phyloP scores from a whole-genome alignment of 1,140 invertebrate genomes.

The Pollicipes pollicipes region DNA sequence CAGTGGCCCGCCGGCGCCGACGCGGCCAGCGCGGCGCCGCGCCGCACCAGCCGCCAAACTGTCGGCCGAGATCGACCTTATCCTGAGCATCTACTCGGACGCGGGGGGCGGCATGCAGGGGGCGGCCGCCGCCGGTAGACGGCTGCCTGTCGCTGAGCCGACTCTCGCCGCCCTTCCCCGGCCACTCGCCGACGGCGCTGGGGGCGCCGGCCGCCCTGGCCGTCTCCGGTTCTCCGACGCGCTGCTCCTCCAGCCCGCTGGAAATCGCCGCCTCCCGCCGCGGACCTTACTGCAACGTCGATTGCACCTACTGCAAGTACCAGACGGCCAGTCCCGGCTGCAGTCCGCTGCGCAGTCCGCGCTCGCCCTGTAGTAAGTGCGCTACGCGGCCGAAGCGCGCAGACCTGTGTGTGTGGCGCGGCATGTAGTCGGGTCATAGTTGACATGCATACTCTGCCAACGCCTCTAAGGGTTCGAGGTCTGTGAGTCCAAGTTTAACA shows the following conservation, averaged over 20 bases:
- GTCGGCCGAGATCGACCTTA: not conserved
- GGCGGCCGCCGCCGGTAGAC: too few relatives aligned
- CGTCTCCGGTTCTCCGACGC: not conserved
- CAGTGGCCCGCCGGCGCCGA: not conserved
- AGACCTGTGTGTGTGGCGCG: too few relatives aligned
- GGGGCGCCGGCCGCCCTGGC: too few relatives aligned
- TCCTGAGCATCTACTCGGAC: not conserved
- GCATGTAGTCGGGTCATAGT: too few relatives aligned
- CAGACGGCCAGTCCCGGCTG: slow-evolving; percentile 8
- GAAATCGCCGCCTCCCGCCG: not conserved
- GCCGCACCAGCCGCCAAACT: not conserved
- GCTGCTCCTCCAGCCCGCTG: not conserved
- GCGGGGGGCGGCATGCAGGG: not conserved
- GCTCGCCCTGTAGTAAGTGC: slow-evolving; percentile 9
- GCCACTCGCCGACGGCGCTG: not conserved
- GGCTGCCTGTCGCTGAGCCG: not conserved
- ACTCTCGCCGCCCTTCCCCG: not conserved
- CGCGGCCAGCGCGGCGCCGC: too few relatives aligned
- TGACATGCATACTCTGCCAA: too few relatives aligned
- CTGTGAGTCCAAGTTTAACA: too few relatives aligned
- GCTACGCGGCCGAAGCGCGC: too few relatives aligned
- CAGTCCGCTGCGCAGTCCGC: not conserved
- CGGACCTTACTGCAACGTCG: slow-evolving; percentile 15
- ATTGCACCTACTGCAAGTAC: slow-evolving; percentile 16
- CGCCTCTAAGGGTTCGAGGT: too few relatives aligned